phyloP scores from a whole-genome alignment of 37 sponge, comb jelly and placozoan species.

The Spongia lamella region DNA sequence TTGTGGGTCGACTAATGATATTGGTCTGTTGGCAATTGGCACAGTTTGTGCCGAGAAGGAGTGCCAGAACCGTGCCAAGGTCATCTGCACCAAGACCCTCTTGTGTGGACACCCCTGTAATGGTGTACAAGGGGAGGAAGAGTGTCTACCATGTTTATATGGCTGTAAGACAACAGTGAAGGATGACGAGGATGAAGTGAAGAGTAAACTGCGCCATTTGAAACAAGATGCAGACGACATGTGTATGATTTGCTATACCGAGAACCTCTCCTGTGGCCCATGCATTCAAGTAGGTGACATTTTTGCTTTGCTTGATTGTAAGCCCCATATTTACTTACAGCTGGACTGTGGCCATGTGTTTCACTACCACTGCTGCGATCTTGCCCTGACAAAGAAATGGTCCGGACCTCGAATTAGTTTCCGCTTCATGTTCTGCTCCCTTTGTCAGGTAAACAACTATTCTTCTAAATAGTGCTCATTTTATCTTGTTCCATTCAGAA shows the following conservation, averaged over 20 bases:
- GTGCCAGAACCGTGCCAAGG: constrained; percentile 78
- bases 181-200: constrained; percentile 14
- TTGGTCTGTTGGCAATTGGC: constrained; percentile 80
- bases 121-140: constrained; percentile 85
- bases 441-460: constrained; percentile 76
- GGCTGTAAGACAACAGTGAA: constrained; percentile 63
- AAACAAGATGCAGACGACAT: constrained; percentile 98
- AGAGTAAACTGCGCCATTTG: constrained; percentile 23
- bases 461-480: neutral
- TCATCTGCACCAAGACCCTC: constrained; percentile 81
- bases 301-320: neutral
- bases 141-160: constrained; percentile 89
- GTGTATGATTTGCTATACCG: constrained; percentile 98
- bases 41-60: constrained; percentile 77
- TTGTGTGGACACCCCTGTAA: constrained; percentile 89
- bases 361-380: constrained; percentile 88
- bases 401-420: constrained; percentile 93
- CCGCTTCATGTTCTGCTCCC: constrained; percentile 95
- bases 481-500: constrained; percentile 40
- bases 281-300: constrained; percentile 64
- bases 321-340: constrained; percentile 30
- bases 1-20: constrained; percentile 81
- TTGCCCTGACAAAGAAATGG: constrained; percentile 83
- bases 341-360: constrained; percentile 95
- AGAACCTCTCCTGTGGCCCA: constrained; percentile 83